Evolutionary conservation across 2,888 invertebrate species (phyloP), one percentile per base, ranked within the genome.

Genomic region (Sarcophaga variegata): DNA sequence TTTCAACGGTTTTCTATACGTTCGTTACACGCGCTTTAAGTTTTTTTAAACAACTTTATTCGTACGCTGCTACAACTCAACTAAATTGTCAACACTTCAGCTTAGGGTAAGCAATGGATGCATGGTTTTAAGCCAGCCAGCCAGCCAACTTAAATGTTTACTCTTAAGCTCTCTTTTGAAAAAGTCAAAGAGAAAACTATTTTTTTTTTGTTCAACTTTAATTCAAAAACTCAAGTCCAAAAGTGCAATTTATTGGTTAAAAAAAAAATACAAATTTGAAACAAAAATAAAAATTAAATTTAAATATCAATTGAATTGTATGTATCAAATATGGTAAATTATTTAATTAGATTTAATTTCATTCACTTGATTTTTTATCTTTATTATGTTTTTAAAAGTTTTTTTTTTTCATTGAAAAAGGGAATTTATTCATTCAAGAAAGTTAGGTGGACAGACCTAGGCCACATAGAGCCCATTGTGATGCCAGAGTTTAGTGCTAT

Each of bases 41-140:
- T 54, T 17, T 59, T 59, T 64, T 63, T 69, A 37, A 59, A 71
- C 71, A 67, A 83, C 83, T 81, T 75, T n/a, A 71, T 62, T 79
- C 76, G 79, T 67, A 45, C 25, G 78, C 84, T 67, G 60, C 64
- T 82, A 63, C 17, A 76, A 82, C 76, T 69, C 79, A 87, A 87
- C 87, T 87, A 27, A 62, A 66, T 70, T 67, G 71, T 64, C 59
- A 75, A 64, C 62, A 45, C 12, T 14, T 54, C 14, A 77, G 70
- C 3, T 12, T 2, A 87, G 81, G 60, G 74, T 59, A 60, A 22
- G 45, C 22, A 67, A 49, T 60, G 70, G 37, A 3, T 66, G 6
- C 11, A 22, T 22, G 27, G 10, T 11, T n/a, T 76, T 27, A 49
- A 77, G 47, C 25, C 54, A 12, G 63, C 71, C 54, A 12, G 63